phyloP scores from a whole-genome alignment of 2,113 vertebrate species.

The Colius striatus region DNA sequence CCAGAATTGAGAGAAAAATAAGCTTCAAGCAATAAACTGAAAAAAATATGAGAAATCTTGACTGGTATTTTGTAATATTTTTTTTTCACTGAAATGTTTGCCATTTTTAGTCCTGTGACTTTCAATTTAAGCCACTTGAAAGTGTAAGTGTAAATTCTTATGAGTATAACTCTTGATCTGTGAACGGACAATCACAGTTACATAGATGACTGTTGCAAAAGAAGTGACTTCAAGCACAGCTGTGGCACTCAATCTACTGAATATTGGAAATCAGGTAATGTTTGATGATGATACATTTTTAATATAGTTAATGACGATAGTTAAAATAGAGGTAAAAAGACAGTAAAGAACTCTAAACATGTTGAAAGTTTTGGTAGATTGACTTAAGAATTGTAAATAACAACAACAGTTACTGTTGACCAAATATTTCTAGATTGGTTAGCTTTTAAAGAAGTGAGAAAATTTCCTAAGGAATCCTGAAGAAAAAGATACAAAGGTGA shows the following conservation, averaged over 20 bases:
- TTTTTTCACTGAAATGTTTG: background rate
- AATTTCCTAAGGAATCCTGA: background rate
- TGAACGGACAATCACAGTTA: background rate
- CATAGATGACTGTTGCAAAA: background rate
- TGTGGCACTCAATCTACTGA: background rate
- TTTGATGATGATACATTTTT: background rate
- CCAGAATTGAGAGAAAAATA: background rate
- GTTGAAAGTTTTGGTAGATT: background rate
- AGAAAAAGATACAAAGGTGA: background rate
- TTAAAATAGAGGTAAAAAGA: background rate
- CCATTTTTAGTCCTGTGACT: background rate
- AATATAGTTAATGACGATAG: background rate
- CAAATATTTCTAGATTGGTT: background rate
- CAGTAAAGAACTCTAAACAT: background rate
- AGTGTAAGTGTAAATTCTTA: background rate
- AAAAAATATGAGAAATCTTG: background rate
- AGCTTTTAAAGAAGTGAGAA: background rate
- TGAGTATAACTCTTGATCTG: background rate
- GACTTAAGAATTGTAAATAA: background rate
- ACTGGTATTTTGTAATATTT: background rate
- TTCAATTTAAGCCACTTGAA: background rate
- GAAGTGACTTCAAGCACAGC: background rate
- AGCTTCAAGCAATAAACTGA: background rate
- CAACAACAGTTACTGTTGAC: background rate
- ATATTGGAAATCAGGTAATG: background rate